Percentiles rank a stretch among this genome's conserved stretches.
Evolutionary conservation across 1,140 invertebrate genomes (phyloP).

Genomic region (Conopomorpha cramerella): DNA sequence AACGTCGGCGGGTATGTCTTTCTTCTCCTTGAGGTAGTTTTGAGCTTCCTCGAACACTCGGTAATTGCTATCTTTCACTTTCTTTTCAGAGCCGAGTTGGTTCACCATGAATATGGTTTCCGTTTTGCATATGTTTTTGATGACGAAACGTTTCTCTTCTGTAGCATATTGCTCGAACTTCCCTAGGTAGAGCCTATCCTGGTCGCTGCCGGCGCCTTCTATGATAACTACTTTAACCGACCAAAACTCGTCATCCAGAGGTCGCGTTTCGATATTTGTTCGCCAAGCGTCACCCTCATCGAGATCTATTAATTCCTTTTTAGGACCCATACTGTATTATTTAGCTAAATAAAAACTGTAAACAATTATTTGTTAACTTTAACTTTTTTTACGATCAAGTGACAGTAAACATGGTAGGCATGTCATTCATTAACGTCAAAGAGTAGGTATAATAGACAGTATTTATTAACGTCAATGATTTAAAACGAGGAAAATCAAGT

Average conservation of each 20-base stretch:
- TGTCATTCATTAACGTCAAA: too few relatives aligned
- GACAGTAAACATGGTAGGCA: too few relatives aligned
- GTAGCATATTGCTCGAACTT: slow-evolving; percentile 44
- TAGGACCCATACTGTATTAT: too few relatives aligned
- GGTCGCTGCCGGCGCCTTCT: slow-evolving; percentile 40
- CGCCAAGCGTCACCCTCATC: slow-evolving; percentile 18
- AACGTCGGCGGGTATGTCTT: slow-evolving; percentile 41
- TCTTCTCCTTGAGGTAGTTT: slow-evolving; percentile 35
- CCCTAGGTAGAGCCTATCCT: slow-evolving; percentile 39
- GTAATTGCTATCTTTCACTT: slow-evolving; percentile 38
- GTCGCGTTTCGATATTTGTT: slow-evolving; percentile 23
- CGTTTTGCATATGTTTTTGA: slow-evolving; percentile 53
- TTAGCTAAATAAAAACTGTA: too few relatives aligned
- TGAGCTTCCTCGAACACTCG: slow-evolving; percentile 45
- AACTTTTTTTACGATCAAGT: not conserved
- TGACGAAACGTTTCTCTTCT: slow-evolving; percentile 44
- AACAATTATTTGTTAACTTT: too few relatives aligned
- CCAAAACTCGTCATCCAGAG: slow-evolving; percentile 30
- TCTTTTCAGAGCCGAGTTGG: slow-evolving; percentile 43
- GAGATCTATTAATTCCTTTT: not conserved
- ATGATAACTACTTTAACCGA: slow-evolving; percentile 39
- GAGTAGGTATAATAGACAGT: too few relatives aligned
- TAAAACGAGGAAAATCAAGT: too few relatives aligned
- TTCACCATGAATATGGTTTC: slow-evolving; percentile 55
- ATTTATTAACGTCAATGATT: too few relatives aligned